These are phyloP conservation scores for silkworm (Bombyx mori) DNA, from an alignment of 1,140 invertebrate species.

Conservation along the genomic window DNA sequence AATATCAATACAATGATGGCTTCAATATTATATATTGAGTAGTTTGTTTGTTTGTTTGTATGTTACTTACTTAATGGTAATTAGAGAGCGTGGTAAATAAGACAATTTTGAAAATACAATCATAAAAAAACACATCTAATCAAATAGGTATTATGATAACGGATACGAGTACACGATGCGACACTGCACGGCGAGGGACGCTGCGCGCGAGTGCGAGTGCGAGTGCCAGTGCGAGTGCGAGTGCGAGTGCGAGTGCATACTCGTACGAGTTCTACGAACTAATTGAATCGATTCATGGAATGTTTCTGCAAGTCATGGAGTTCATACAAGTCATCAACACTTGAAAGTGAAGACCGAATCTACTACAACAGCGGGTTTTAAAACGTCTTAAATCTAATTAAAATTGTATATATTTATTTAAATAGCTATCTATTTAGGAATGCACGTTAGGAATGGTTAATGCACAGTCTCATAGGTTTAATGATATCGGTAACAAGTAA, in stretches of 20 bases:
- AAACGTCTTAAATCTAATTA: background rate
- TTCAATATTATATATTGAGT: too few species aligned
- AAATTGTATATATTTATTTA: background rate
- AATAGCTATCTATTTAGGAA: slow-evolving; percentile 29
- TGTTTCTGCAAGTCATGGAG: slow-evolving; percentile 55
- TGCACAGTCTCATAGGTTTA: slow-evolving; percentile 34
- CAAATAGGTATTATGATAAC: background rate
- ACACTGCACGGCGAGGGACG: background rate
- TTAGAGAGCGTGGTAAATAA: too few species aligned
- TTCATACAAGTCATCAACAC: slow-evolving; percentile 14
- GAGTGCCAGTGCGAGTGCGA: background rate
- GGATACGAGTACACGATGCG: background rate
- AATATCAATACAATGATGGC: too few species aligned
- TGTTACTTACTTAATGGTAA: too few species aligned
- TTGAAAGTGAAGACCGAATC: too few species aligned
- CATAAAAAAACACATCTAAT: background rate
- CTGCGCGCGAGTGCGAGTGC: background rate
- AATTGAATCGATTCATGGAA: slow-evolving; percentile 39
- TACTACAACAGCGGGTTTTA: background rate
- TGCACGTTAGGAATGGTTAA: slow-evolving; percentile 29
- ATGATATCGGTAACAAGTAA: slow-evolving; percentile 38
- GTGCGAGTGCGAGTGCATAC: background rate
- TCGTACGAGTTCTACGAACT: slow-evolving; percentile 2
- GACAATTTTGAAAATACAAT: too few species aligned
- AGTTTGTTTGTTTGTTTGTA: too few species aligned